Evolutionary conservation across 2,113 vertebrate genomes (phyloP).

Genomic region (Pelusios castaneus): DNA sequence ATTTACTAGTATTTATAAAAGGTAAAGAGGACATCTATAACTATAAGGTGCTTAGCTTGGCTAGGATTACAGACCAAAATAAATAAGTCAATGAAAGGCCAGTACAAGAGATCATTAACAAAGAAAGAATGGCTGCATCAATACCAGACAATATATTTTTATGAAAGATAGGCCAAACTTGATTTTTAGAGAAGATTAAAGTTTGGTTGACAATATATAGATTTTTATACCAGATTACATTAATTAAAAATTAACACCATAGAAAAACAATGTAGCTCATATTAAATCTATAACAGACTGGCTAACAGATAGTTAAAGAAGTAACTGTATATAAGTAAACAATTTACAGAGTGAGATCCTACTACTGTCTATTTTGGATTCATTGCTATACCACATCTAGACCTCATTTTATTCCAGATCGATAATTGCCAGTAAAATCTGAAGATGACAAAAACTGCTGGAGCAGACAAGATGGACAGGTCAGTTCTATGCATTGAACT

Average conservation of each 20-base stretch:
- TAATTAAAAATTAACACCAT: neutral
- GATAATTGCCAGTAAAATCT: neutral
- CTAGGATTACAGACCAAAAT: neutral
- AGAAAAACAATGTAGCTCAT: neutral
- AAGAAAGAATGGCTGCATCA: neutral
- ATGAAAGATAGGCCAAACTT: neutral
- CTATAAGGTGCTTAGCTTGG: neutral
- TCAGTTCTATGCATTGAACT: neutral
- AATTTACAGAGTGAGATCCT: neutral
- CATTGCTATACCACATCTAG: neutral
- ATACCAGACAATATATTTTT: neutral
- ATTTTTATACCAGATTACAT: neutral
- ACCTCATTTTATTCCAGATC: neutral
- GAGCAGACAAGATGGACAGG: neutral
- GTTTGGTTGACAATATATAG: neutral
- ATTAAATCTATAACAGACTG: too few species aligned
- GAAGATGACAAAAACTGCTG: neutral
- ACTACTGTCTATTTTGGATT: neutral
- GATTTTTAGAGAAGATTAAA: neutral
- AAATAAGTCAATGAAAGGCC: neutral
- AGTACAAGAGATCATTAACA: neutral
- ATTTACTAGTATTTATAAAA: neutral
- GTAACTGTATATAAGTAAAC: neutral
- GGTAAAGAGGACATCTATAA: neutral
- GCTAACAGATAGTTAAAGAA: too few species aligned